Base-by-base conservation (phyloP, 2,888 invertebrate genomes). In the Salticus scenicus region DNA sequence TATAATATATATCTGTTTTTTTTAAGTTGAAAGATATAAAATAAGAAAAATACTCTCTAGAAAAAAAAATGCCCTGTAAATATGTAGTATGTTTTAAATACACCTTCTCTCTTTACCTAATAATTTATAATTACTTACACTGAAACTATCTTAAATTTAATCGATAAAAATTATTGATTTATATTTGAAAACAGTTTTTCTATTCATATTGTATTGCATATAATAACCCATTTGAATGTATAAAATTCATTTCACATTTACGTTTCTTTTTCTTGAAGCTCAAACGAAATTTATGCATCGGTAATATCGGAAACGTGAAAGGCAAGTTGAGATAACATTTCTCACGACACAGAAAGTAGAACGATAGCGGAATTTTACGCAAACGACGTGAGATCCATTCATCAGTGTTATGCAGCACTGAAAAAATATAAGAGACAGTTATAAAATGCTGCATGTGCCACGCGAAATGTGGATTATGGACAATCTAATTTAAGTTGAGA, bases 311-410 rank as follows among this genome's bases (percentile, higher is more conserved):
- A 14, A 33, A 24, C 24, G 57, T 42, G 80, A 28, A n/a, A n/a
- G n/a, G n/a, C n/a, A n/a, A 51, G 73, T 74, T 63, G 63, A 82
- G 81, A 82, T 82, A 82, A 82, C 81, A 82, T 70, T 82, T 41
- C 42, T 67, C 72, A 57, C 69, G 81, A 70, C 63, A 69, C 66
- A 64, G 41, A 31, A 66, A 66, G 47, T 71, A 72, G 76, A 83
- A 83, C 82, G 82, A 76, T 76, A 76, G 71, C 66, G 47, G 72
- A 83, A 83, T 83, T 76, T 83, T 83, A 81, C 81, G 67, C 81
- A 81, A 81, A 81, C 81, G 81, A 83, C 82, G 82, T 83, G 82
- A 76, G 64, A 83, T 76, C 82, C 71, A 83, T 83, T 83, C 82
- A 83, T 83, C 82, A 83, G 82, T 47, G 47, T 47, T 69, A 57